These are phyloP conservation scores for Malacoraja senta DNA, from an alignment of 2,797 vertebrate genomes.

Conservation along the genomic window DNA sequence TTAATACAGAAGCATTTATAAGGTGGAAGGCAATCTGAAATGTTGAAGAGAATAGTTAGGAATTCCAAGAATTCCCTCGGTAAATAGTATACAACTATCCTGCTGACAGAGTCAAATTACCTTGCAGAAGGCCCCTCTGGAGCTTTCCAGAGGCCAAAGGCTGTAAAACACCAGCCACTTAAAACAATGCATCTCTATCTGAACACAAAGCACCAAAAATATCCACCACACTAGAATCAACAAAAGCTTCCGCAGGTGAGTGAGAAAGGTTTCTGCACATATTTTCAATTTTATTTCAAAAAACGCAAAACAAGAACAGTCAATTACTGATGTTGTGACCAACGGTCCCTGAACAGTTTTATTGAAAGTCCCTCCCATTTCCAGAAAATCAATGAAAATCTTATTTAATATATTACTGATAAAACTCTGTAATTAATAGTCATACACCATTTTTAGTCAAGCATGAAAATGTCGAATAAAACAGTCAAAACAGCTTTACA, in stretches of 20 bases:
- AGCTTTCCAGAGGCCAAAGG: slow-evolving; percentile 26
- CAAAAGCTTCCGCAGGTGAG: neutral
- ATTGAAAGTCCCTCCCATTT: neutral
- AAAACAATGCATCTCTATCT: slow-evolving; percentile 15
- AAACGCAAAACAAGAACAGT: neutral
- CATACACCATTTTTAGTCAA: neutral
- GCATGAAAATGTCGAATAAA: neutral
- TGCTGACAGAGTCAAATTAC: slow-evolving; percentile 39
- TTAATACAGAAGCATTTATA: neutral
- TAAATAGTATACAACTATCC: slow-evolving; percentile 35
- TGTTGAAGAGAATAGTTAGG: neutral
- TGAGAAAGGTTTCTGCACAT: neutral
- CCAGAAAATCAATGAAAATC: neutral
- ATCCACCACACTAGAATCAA: slow-evolving; percentile 4
- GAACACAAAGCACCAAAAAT: slow-evolving; percentile 20
- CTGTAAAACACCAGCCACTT: slow-evolving; percentile 26
- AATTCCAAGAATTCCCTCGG: slow-evolving; percentile 33
- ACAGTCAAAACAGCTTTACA: neutral
- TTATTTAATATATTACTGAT: neutral
- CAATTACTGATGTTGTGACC: neutral
- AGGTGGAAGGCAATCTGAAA: neutral
- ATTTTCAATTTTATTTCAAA: neutral
- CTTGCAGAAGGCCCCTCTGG: slow-evolving; percentile 26
- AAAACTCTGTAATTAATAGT: neutral
- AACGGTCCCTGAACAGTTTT: neutral